phyloP scores from a whole-genome alignment of 2,888 invertebrate species.

The Saturnia japonica region DNA sequence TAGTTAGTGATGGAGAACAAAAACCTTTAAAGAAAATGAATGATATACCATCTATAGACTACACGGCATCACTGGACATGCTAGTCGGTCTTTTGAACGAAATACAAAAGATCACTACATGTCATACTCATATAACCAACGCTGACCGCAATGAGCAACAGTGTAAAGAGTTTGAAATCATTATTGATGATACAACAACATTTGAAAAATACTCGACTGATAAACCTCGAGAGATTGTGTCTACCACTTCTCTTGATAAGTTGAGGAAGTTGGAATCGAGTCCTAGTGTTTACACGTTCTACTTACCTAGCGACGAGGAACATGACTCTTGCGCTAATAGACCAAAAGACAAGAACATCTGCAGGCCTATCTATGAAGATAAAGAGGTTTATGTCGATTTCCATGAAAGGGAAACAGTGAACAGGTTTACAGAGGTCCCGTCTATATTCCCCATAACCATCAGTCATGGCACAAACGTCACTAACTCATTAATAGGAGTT shows the following conservation, averaged over 20 bases:
- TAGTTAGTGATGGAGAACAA: not conserved
- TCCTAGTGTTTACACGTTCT: constrained; percentile 49
- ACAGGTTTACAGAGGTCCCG: constrained; percentile 52
- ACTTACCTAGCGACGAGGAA: constrained; percentile 40
- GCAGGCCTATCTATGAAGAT: constrained; percentile 41
- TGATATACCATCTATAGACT: constrained; percentile 41
- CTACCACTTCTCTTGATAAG: constrained; percentile 52
- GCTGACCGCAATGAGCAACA: constrained; percentile 27
- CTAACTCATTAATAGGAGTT: constrained; percentile 45
- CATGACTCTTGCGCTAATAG: not conserved
- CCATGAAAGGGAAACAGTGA: constrained; percentile 37
- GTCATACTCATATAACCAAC: constrained; percentile 49
- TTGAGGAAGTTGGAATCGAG: constrained; percentile 50
- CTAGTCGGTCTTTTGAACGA: constrained; percentile 68
- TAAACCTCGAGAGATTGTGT: constrained; percentile 41
- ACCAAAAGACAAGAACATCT: constrained; percentile 14
- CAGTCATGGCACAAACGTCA: constrained; percentile 43
- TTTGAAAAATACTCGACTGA: constrained; percentile 36
- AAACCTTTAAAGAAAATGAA: constrained; percentile 14
- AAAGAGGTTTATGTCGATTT: constrained; percentile 57
- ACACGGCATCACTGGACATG: constrained; percentile 66
- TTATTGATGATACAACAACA: constrained; percentile 40
- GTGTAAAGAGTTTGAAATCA: constrained; percentile 42
- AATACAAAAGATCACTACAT: constrained; percentile 67
- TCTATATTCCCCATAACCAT: constrained; percentile 45